Percentiles rank a stretch among this genome's conserved stretches.
These are phyloP conservation scores for Apomyelois bistriatella DNA, from an alignment of 2,888 invertebrate species.

Conservation along the genomic window DNA sequence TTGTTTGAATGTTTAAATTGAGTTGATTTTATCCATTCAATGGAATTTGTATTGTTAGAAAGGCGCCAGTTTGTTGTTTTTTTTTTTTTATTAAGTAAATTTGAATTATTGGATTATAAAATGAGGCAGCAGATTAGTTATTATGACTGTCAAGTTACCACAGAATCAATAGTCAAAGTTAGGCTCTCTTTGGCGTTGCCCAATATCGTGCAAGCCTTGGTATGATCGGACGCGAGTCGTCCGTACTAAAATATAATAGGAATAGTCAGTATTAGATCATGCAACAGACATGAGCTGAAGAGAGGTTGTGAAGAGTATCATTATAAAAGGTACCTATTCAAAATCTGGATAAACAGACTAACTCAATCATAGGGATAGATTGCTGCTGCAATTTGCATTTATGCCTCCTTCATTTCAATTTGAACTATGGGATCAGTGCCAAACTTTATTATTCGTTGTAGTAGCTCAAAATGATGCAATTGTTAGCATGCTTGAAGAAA, in stretches of 20 bases:
- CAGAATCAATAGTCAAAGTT: slow-evolving; percentile 70
- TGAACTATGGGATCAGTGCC: slow-evolving; percentile 78
- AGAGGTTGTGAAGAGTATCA: slow-evolving; percentile 76
- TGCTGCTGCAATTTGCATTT: slow-evolving; percentile 77
- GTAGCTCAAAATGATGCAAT: slow-evolving; percentile 79
- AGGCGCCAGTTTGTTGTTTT: slow-evolving; percentile 74
- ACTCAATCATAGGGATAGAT: slow-evolving; percentile 59
- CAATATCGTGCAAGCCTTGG: slow-evolving; percentile 45
- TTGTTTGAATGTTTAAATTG: slow-evolving; percentile 77
- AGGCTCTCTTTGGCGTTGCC: slow-evolving; percentile 73
- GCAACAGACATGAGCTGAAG: slow-evolving; percentile 66
- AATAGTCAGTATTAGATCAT: slow-evolving; percentile 67
- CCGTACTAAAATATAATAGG: slow-evolving; percentile 32
- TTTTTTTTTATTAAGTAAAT: slow-evolving; percentile 73
- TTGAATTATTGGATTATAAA: slow-evolving; percentile 54
- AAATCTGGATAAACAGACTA: slow-evolving; percentile 75
- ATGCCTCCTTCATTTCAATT: slow-evolving; percentile 71
- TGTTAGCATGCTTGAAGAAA: slow-evolving; percentile 76
- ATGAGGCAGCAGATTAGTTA: slow-evolving; percentile 74
- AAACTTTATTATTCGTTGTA: slow-evolving; percentile 78
- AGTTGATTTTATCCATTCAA: slow-evolving; percentile 76
- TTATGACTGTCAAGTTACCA: slow-evolving; percentile 72
- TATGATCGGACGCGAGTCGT: slow-evolving; percentile 30
- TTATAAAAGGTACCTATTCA: slow-evolving; percentile 79
- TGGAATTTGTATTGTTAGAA: slow-evolving; percentile 77